Conservation (phyloP, 92 coral and sea anemone species). For the Hydrozoanthus gracilis region DNA sequence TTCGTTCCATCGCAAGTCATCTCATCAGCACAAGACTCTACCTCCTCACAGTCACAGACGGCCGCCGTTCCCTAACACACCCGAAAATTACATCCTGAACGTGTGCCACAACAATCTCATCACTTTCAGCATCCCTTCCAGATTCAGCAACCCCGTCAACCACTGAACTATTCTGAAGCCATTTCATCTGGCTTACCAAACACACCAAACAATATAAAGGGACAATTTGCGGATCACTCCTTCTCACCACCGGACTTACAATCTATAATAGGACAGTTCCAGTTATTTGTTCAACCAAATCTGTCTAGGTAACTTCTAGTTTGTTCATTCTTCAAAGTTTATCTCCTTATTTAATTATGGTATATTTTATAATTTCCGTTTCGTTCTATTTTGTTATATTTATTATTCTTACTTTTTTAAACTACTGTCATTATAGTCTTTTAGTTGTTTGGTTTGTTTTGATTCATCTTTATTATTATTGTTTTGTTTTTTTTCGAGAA, state of each 20-base stretch:
- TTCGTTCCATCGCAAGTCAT: conserved; percentile 1
- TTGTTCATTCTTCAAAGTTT: conserved; percentile 18
- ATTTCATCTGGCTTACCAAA: conserved; percentile 26
- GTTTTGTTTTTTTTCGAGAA: not conserved
- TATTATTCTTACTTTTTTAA: not conserved
- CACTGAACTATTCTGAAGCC: conserved; percentile 35
- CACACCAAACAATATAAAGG: conserved; percentile 14
- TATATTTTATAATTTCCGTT: conserved; percentile 1
- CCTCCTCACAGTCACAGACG: conserved; percentile 21
- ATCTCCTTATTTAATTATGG: conserved; percentile 13
- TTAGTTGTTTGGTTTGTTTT: not conserved
- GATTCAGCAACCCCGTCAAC: conserved; percentile 11
- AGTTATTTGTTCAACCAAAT: conserved; percentile 38
- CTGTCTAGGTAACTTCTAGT: conserved; percentile 13
- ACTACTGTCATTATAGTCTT: not conserved
- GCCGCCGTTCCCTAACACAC: conserved; percentile 2
- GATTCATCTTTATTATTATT: not conserved
- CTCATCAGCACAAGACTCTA: conserved; percentile 13
- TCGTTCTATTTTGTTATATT: not conserved
- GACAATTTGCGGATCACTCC: conserved; percentile 38
- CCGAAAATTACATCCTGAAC: conserved; percentile 13
- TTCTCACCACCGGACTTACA: conserved; percentile 39
- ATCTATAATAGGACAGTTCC: conserved; percentile 43
- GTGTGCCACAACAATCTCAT: conserved; percentile 8
- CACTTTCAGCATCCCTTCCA: conserved; percentile 25